Conservation (phyloP, 2,888 invertebrate genomes). For the Autographa gamma region DNA sequence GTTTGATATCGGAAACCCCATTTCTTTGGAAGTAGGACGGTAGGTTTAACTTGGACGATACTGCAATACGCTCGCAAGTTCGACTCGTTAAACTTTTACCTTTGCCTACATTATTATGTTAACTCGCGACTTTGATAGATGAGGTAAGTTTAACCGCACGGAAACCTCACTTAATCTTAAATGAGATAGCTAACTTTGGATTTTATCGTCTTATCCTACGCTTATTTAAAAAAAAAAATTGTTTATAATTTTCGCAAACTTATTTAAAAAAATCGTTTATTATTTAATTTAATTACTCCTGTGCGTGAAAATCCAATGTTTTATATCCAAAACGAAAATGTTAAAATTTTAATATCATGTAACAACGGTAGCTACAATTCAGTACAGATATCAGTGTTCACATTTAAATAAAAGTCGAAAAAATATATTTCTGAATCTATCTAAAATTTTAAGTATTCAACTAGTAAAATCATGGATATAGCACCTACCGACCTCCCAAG, state of each 20-base stretch:
- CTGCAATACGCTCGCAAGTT: background rate
- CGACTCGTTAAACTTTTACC: conserved; percentile 2
- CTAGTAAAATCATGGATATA: background rate
- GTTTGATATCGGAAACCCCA: background rate
- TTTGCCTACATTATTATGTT: background rate
- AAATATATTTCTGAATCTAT: too few species aligned
- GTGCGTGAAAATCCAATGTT: too few species aligned
- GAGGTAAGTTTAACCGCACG: background rate
- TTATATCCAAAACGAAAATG: too few species aligned
- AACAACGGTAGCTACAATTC: too few species aligned
- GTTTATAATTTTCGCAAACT: too few species aligned
- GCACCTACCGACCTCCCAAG: background rate
- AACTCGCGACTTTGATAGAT: background rate
- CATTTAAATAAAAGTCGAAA: too few species aligned
- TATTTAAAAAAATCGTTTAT: too few species aligned
- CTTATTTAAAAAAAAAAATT: background rate
- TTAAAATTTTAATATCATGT: too few species aligned
- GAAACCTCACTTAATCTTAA: background rate
- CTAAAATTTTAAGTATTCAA: too few species aligned
- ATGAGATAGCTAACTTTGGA: background rate
- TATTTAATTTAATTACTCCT: too few species aligned
- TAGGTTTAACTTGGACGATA: background rate
- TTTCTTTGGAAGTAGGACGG: background rate
- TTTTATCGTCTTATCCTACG: background rate
- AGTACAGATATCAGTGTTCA: too few species aligned